Conservation (phyloP, 1,140 invertebrate genomes). For the Rhyacophila brunnea region DNA sequence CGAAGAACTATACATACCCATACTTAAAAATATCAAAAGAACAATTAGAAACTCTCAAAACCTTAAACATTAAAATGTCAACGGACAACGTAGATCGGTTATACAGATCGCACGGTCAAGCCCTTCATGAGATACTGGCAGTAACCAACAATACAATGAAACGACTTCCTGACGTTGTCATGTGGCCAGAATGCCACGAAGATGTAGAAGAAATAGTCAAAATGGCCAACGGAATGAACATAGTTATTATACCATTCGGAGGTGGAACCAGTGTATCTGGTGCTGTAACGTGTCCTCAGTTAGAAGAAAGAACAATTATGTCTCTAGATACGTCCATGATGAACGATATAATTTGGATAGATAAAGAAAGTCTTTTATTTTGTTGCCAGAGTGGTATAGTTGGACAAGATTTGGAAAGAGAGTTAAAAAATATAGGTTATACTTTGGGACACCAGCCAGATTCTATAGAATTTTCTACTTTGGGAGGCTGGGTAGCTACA, state of each 20-base stretch:
- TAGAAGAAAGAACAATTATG: conserved; percentile 81
- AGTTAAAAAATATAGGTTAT: conserved; percentile 67
- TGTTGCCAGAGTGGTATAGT: conserved; percentile 89
- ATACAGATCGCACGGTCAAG: conserved; percentile 92
- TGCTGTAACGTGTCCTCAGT: conserved; percentile 78
- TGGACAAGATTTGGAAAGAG: conserved; percentile 88
- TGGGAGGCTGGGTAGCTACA: conserved; percentile 98
- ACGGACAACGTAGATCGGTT: conserved; percentile 80
- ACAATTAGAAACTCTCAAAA: conserved; percentile 57
- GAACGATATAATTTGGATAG: conserved; percentile 92
- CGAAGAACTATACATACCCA: too few relatives aligned
- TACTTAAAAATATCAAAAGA: conserved; percentile 38
- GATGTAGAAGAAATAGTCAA: conserved; percentile 81
- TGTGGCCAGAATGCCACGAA: conserved; percentile 86
- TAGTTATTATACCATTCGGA: conserved; percentile 93
- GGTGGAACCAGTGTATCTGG: conserved; percentile 95
- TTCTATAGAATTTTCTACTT: conserved; percentile 94
- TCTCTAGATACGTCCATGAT: conserved; percentile 93
- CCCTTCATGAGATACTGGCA: conserved; percentile 84
- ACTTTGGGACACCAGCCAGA: conserved; percentile 95
- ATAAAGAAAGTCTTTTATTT: conserved; percentile 71
- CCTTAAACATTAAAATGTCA: conserved; percentile 69
- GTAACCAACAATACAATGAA: conserved; percentile 70
- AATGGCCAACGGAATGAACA: conserved; percentile 70
- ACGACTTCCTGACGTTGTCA: conserved; percentile 89